phyloP scores from a whole-genome alignment of 2,888 invertebrate genomes.

The Hedya salicella region DNA sequence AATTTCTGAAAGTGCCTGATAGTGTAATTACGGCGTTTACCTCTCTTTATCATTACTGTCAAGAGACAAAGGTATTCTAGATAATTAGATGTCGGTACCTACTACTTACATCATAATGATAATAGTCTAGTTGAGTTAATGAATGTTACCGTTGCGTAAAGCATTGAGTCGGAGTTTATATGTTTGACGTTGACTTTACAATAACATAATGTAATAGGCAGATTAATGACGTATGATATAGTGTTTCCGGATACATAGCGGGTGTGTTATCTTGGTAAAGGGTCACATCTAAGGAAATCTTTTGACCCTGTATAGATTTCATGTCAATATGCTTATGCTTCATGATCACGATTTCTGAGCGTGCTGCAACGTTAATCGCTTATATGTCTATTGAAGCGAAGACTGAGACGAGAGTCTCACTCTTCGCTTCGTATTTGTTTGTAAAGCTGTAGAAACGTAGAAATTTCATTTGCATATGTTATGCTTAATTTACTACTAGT shows the following conservation, averaged over 20 bases:
- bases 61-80: too few relatives aligned
- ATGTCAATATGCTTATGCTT: slow-evolving; percentile 19
- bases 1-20: too few relatives aligned
- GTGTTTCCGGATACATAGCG: slow-evolving; percentile 28
- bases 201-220: not conserved
- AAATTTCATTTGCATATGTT: not conserved
- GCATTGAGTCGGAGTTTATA: not conserved
- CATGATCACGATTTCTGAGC: slow-evolving; percentile 17
- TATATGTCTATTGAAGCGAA: too few relatives aligned
- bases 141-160: not conserved
- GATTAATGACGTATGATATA: slow-evolving; percentile 5
- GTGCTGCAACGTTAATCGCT: slow-evolving; percentile 26
- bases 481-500: slow-evolving; percentile 14
- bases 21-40: too few relatives aligned
- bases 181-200: not conserved
- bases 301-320: slow-evolving; percentile 40
- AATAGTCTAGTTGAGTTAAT: too few relatives aligned
- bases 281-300: slow-evolving; percentile 53
- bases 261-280: slow-evolving; percentile 38
- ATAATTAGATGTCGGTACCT: too few relatives aligned
- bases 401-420: too few relatives aligned
- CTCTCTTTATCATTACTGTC: too few relatives aligned
- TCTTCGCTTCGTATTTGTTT: slow-evolving; percentile 18
- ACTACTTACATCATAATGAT: too few relatives aligned
- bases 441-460: slow-evolving; percentile 16